Evolutionary conservation across 2,797 vertebrate genomes (phyloP).

Genomic region (Poecilia picta): DNA sequence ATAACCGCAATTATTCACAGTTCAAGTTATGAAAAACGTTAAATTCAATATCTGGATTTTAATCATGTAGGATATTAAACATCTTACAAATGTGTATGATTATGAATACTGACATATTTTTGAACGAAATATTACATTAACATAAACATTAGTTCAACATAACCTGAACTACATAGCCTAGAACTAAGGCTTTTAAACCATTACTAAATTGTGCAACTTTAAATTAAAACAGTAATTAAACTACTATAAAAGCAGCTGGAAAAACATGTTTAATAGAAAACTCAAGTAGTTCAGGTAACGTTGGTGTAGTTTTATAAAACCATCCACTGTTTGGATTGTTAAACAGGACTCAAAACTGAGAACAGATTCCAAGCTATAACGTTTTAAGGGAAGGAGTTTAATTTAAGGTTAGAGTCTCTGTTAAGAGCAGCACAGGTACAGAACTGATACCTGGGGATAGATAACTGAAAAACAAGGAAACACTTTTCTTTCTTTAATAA

Average conservation of each 20-base stretch:
- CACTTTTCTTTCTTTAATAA: neutral
- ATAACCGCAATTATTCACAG: neutral
- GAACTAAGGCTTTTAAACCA: neutral
- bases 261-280: neutral
- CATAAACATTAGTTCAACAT: neutral
- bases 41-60: neutral
- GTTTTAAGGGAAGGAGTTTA: conserved; percentile 19
- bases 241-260: neutral
- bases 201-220: neutral
- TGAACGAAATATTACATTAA: neutral
- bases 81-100: neutral
- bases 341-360: neutral
- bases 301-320: neutral
- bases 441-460: too few relatives aligned
- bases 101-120: neutral
- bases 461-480: neutral
- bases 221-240: neutral
- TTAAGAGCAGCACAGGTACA: neutral
- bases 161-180: neutral
- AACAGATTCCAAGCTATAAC: neutral
- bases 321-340: neutral
- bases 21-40: neutral
- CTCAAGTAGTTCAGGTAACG: neutral
- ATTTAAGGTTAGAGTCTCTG: conserved; percentile 18
- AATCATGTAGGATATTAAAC: neutral